A percentile compares a stretch with the other conserved stretches of the same genome.
Conservation (phyloP, 2,113 vertebrate genomes). For the Calidris pugnax region DNA sequence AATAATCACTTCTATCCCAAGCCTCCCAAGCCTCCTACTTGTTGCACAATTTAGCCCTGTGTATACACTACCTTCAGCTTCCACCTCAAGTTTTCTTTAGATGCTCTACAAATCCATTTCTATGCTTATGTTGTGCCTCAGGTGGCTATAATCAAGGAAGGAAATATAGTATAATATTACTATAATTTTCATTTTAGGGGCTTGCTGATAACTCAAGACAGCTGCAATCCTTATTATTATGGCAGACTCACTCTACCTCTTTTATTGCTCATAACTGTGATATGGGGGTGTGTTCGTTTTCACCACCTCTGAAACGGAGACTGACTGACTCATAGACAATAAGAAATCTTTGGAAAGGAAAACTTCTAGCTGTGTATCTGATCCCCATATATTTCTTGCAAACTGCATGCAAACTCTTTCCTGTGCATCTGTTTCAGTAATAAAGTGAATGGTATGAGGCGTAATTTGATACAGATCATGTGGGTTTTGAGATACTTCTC, state of each 20-base stretch:
- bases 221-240: background rate
- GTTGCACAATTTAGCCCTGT: background rate
- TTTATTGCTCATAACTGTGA: background rate
- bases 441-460: background rate
- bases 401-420: background rate
- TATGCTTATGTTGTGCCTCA: background rate
- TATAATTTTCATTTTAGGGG: background rate
- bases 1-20: background rate
- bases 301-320: background rate
- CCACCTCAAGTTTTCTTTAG: background rate
- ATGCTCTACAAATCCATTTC: background rate
- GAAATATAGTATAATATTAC: background rate
- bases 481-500: background rate
- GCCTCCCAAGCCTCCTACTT: background rate
- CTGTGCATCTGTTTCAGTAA: background rate
- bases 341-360: background rate
- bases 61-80: background rate
- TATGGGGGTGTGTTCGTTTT: background rate
- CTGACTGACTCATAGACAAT: background rate
- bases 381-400: background rate
- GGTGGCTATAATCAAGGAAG: background rate
- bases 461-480: background rate
- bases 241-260: background rate
- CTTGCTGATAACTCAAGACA: background rate
- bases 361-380: background rate